Evolutionary conservation across 2,797 vertebrate genomes (phyloP).

Genomic region (Dipus sagitta): DNA sequence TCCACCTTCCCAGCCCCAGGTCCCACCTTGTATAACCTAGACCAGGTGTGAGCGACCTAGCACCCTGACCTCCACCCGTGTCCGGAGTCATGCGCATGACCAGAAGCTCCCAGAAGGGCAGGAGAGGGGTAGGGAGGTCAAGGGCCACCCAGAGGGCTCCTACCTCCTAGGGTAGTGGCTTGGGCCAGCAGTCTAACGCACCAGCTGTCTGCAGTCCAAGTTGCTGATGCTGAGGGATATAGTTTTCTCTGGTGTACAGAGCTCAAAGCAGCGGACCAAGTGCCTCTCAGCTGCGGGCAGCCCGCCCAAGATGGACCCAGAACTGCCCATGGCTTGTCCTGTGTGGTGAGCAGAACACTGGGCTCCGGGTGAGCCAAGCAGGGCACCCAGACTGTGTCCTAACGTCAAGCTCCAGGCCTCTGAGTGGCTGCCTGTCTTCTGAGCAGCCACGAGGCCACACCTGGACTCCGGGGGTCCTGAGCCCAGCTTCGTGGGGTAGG

Average conservation of each 20-base stretch:
- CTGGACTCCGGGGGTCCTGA: neutral
- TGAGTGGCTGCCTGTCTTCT: neutral
- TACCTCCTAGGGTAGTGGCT: neutral
- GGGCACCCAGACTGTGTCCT: neutral
- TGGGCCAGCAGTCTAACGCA: neutral
- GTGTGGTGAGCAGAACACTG: neutral
- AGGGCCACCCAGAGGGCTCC: neutral
- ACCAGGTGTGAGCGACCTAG: too few relatives aligned
- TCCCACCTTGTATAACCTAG: too few relatives aligned
- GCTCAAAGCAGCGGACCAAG: neutral
- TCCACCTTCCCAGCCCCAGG: neutral
- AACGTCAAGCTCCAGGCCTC: neutral
- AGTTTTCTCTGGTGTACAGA: neutral
- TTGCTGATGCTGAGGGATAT: neutral
- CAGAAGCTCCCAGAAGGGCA: neutral
- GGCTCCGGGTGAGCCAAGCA: too few relatives aligned
- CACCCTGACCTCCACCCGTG: too few relatives aligned
- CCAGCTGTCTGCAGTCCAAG: neutral
- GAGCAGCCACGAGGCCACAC: neutral
- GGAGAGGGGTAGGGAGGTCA: neutral
- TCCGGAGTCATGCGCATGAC: neutral
- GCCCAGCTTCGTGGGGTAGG: conserved; percentile 36
- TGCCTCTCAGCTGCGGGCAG: rapidly evolving
- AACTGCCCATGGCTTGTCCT: neutral
- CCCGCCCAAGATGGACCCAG: neutral